Percentiles rank a stretch among this genome's conserved stretches.
phyloP scores from a whole-genome alignment of 1,140 invertebrate genomes.

The Drosophila parabipectinata region DNA sequence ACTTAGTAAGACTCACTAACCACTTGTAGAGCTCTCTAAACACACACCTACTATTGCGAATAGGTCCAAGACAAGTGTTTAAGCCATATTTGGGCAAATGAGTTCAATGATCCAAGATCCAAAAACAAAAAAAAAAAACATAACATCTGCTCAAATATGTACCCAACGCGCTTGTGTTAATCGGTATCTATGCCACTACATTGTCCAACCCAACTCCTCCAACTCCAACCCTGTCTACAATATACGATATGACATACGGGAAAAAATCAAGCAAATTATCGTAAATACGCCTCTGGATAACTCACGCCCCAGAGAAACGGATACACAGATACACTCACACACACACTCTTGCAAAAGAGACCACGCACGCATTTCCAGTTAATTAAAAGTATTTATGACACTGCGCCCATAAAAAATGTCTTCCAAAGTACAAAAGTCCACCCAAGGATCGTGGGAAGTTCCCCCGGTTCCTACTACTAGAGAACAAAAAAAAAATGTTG shows the following conservation, averaged over 20 bases:
- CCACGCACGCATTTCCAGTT: conserved; percentile 64
- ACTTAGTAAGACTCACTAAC: neutral
- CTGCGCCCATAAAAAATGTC: conserved; percentile 53
- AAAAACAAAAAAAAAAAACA: conserved; percentile 19
- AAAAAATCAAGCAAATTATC: conserved; percentile 68
- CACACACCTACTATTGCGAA: too few species aligned
- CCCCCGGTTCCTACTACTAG: conserved; percentile 20
- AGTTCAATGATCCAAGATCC: conserved; percentile 61
- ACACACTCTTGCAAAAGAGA: conserved; percentile 1
- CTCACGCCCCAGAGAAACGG: conserved; percentile 53
- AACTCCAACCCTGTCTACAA: conserved; percentile 4
- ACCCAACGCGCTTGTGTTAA: conserved; percentile 15
- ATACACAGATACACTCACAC: conserved; percentile 27
- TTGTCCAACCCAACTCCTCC: neutral
- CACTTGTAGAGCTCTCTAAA: neutral
- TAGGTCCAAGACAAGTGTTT: conserved; percentile 20
- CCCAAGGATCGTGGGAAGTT: conserved; percentile 79
- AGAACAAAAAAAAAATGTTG: conserved; percentile 17
- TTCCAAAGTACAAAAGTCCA: conserved; percentile 69
- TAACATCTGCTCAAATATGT: conserved; percentile 72
- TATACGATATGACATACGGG: conserved; percentile 38
- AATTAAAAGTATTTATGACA: conserved; percentile 80
- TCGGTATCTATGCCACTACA: conserved; percentile 44
- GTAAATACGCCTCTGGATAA: conserved; percentile 57
- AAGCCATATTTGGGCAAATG: conserved; percentile 15